Evolutionary conservation across 2,797 vertebrate species (phyloP).

Genomic region (Acrossocheilus fasciatus): DNA sequence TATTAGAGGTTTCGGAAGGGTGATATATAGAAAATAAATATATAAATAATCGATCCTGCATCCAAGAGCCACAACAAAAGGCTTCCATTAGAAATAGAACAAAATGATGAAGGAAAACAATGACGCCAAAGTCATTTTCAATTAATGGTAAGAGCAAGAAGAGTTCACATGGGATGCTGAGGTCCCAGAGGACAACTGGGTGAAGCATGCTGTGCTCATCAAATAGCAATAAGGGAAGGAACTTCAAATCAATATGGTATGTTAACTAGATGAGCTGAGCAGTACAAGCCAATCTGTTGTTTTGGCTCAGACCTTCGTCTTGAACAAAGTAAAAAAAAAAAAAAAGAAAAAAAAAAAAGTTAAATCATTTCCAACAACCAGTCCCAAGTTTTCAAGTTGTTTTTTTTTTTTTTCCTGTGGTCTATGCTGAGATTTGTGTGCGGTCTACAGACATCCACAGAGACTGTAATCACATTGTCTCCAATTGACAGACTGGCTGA

Average conservation of each 20-base stretch:
- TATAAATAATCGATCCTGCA: conserved; percentile 27
- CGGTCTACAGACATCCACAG: background rate
- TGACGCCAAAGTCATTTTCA: conserved; percentile 46
- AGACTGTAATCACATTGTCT: conserved; percentile 17
- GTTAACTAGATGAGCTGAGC: conserved; percentile 34
- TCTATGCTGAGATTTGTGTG: conserved; percentile 30
- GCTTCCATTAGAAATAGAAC: conserved; percentile 20
- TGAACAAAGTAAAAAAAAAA: conserved; percentile 10
- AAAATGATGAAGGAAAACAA: conserved; percentile 51
- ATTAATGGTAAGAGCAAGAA: conserved; percentile 34
- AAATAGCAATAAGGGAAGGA: conserved; percentile 34
- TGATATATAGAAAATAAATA: conserved; percentile 34
- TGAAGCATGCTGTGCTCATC: conserved; percentile 29
- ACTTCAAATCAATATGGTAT: conserved; percentile 42
- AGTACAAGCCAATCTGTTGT: conserved; percentile 24
- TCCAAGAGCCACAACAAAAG: conserved; percentile 53
- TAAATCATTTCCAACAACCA: conserved; percentile 32
- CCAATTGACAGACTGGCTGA: conserved; percentile 52
- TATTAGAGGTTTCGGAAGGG: conserved; percentile 37
- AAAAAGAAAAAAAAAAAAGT: background rate
- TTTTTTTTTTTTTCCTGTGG: background rate
- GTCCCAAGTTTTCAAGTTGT: conserved; percentile 3
- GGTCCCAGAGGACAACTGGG: conserved; percentile 25
- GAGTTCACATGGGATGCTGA: conserved; percentile 19
- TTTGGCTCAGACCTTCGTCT: conserved; percentile 29